Percentiles rank a stretch among this genome's conserved stretches.
Conservation (phyloP, 2,797 vertebrate species). For the Parotocinclus haroldoi region DNA sequence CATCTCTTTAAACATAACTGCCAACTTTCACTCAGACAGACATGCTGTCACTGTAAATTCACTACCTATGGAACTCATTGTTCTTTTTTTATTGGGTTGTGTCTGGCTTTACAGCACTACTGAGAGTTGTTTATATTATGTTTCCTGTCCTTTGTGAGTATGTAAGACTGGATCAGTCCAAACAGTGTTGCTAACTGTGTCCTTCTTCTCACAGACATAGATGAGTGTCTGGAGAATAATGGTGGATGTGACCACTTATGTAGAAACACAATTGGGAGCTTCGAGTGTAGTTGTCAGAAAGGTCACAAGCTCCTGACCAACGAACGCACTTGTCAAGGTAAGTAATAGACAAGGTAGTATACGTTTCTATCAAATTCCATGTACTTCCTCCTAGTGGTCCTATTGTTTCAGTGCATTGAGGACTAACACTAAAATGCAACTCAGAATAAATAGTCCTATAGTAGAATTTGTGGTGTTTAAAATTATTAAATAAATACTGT, state of each 20-base stretch:
- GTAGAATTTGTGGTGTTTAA: too few relatives aligned
- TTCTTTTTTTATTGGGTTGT: not conserved
- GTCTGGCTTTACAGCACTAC: too few relatives aligned
- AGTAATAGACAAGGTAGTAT: slow-evolving; percentile 52
- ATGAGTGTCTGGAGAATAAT: slow-evolving; percentile 90
- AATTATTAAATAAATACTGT: too few relatives aligned
- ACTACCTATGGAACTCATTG: slow-evolving; percentile 23
- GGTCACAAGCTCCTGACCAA: slow-evolving; percentile 95
- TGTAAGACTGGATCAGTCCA: not conserved
- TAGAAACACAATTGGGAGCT: slow-evolving; percentile 93
- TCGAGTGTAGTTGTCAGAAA: slow-evolving; percentile 95
- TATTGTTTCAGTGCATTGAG: too few relatives aligned
- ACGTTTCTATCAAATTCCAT: too few relatives aligned
- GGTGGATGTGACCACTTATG: slow-evolving; percentile 97
- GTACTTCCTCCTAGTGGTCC: too few relatives aligned
- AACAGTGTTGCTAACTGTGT: slow-evolving; percentile 5
- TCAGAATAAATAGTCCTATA: too few relatives aligned
- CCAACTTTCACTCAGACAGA: slow-evolving; percentile 15
- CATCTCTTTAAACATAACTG: slow-evolving; percentile 33
- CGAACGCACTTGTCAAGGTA: slow-evolving; percentile 93
- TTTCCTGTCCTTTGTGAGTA: slow-evolving; percentile 1
- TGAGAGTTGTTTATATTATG: slow-evolving; percentile 10
- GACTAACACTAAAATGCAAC: too few relatives aligned
- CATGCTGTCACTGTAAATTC: slow-evolving; percentile 25
- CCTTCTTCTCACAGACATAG: slow-evolving; percentile 78